A percentile compares a stretch with the other conserved stretches of the same genome.
Conservation (phyloP, 2,888 invertebrate species). For the Oxytorus armatus region DNA sequence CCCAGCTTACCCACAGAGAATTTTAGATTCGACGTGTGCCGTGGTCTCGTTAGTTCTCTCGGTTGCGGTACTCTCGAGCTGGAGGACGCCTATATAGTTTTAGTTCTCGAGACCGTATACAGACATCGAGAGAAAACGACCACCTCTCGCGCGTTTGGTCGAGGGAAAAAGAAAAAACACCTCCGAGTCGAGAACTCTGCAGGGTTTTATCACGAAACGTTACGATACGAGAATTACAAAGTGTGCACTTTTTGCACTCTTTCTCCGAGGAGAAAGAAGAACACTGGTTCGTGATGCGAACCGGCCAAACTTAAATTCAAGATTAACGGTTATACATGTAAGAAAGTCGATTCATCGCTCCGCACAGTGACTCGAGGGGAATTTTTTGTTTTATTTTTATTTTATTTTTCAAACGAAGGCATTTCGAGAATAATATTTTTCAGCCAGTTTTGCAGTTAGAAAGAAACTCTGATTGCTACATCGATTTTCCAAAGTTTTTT, state of each 20-base stretch:
- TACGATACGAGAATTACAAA: slow-evolving; percentile 57
- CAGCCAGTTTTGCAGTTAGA: background rate
- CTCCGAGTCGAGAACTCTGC: slow-evolving; percentile 25
- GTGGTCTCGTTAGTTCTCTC: slow-evolving; percentile 30
- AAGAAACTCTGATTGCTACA: slow-evolving; percentile 1
- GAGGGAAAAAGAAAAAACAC: slow-evolving; percentile 12
- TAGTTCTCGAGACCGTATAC: background rate
- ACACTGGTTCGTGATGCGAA: slow-evolving; percentile 18
- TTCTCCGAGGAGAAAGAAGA: slow-evolving; percentile 1
- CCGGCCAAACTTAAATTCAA: slow-evolving; percentile 6
- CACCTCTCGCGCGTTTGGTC: slow-evolving; percentile 9
- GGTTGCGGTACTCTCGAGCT: slow-evolving; percentile 31
- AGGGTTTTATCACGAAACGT: slow-evolving; percentile 41
- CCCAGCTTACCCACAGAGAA: slow-evolving; percentile 20
- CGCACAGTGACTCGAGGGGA: background rate
- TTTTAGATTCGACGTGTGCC: slow-evolving; percentile 46
- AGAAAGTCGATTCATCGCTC: slow-evolving; percentile 7
- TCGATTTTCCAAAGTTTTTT: slow-evolving; percentile 2
- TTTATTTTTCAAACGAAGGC: background rate
- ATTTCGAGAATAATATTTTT: slow-evolving; percentile 18
- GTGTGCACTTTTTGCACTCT: slow-evolving; percentile 14
- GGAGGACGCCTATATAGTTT: slow-evolving; percentile 9
- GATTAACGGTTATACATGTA: slow-evolving; percentile 20
- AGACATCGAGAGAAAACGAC: slow-evolving; percentile 17
- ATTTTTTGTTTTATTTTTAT: background rate